phyloP scores from a whole-genome alignment of 1,140 invertebrate genomes.

The Papilio helenus region DNA sequence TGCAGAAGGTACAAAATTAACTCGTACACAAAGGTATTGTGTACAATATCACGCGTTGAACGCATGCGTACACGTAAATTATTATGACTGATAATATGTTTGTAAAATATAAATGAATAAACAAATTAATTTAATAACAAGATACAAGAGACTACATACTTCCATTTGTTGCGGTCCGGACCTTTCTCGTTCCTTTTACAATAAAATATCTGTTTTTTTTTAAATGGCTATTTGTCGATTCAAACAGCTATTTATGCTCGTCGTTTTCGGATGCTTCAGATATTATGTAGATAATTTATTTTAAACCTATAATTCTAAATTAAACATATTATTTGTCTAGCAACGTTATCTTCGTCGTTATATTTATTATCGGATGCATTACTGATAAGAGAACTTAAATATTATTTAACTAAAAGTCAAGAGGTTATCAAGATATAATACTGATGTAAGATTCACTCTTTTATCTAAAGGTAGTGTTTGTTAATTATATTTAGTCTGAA shows the following conservation, averaged over 20 bases:
- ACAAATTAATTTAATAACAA: background rate
- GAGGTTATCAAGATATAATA: background rate
- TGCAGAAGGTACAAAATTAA: constrained; percentile 21
- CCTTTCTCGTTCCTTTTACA: no score
- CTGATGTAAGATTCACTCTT: background rate
- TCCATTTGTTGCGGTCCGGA: no score
- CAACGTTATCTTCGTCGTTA: background rate
- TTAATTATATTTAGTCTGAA: background rate
- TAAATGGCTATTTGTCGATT: no score
- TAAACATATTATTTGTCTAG: background rate
- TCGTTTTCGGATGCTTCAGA: no score
- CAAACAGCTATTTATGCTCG: no score
- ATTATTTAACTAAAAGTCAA: background rate
- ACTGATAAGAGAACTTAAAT: background rate
- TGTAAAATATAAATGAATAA: background rate
- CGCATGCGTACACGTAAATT: background rate
- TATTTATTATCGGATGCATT: background rate
- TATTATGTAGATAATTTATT: background rate
- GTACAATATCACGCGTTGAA: constrained; percentile 12
- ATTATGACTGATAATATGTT: background rate
- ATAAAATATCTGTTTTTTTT: no score
- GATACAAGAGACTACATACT: no score
- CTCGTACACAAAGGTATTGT: background rate
- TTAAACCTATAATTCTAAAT: background rate
- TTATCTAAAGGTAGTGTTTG: background rate